Percentiles rank a stretch among this genome's conserved stretches.
phyloP scores from a whole-genome alignment of 1,140 invertebrate genomes.

The Melitaea cinxia region DNA sequence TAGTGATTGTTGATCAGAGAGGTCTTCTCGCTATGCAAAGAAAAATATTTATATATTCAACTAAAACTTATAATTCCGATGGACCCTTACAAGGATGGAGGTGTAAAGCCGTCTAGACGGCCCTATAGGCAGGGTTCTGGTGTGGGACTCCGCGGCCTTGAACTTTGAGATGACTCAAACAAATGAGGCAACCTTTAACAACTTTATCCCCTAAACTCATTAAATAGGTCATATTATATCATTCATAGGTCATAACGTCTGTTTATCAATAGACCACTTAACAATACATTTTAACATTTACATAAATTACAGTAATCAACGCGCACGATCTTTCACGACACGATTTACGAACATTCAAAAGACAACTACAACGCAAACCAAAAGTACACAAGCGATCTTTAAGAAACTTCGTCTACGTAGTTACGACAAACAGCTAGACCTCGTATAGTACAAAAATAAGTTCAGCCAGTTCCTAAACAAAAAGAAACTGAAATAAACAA shows the following conservation, averaged over 20 bases:
- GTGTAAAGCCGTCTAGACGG: conserved; percentile 78
- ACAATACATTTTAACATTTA: background rate
- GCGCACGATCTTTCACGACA: background rate
- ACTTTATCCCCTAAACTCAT: conserved; percentile 23
- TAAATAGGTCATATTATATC: conserved; percentile 29
- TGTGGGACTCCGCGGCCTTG: conserved; percentile 74
- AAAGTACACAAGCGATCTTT: background rate
- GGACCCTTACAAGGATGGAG: conserved; percentile 70
- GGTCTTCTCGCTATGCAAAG: background rate
- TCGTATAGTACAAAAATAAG: conserved; percentile 70
- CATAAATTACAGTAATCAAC: background rate
- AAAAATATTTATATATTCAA: conserved; percentile 23
- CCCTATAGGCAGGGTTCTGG: conserved; percentile 68
- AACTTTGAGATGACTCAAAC: conserved; percentile 74
- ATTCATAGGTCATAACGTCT: conserved; percentile 5
- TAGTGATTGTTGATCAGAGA: background rate
- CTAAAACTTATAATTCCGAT: conserved; percentile 62
- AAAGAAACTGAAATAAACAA: conserved; percentile 81
- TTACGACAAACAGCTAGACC: conserved; percentile 44
- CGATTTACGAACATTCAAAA: background rate
- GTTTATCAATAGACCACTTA: background rate
- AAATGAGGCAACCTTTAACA: conserved; percentile 56
- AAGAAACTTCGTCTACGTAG: conserved; percentile 4
- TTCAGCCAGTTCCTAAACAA: conserved; percentile 79
- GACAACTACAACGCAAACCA: background rate